Percentiles rank a stretch among this genome's conserved stretches.
Evolutionary conservation across 2,797 vertebrate genomes (phyloP).

Genomic region (Monodelphis domestica): DNA sequence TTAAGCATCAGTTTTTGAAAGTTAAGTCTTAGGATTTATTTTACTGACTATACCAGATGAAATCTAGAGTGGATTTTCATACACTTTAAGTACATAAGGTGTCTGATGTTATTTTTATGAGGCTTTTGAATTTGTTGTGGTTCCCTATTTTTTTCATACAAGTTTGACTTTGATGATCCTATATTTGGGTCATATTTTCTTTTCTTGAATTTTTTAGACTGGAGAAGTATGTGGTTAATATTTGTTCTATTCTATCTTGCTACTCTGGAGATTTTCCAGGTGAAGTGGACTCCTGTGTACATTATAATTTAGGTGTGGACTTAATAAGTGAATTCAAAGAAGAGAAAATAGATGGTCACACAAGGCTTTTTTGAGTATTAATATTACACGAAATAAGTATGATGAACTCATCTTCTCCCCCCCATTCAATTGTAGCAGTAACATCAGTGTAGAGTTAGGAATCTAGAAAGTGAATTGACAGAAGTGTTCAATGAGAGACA

Average conservation of each 20-base stretch:
- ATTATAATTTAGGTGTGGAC: neutral
- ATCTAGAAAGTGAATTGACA: neutral
- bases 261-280: neutral
- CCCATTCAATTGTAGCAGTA: neutral
- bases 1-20: neutral
- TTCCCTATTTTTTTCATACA: neutral
- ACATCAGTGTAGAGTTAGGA: neutral
- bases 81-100: neutral
- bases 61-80: neutral
- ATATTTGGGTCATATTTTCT: neutral
- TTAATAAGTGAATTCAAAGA: neutral
- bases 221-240: neutral
- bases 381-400: neutral
- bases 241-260: neutral
- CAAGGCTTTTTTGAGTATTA: neutral
- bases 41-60: neutral
- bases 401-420: neutral
- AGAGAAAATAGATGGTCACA: neutral
- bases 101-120: neutral
- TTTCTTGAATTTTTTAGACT: neutral
- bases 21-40: neutral
- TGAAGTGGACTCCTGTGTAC: neutral
- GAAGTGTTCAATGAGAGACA: neutral
- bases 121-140: neutral
- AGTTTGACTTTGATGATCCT: neutral